Percentiles rank a stretch among this genome's conserved stretches.
These are phyloP conservation scores for Hirtodrosophila confusa DNA, from an alignment of 2,888 invertebrate genomes.

Conservation along the genomic window DNA sequence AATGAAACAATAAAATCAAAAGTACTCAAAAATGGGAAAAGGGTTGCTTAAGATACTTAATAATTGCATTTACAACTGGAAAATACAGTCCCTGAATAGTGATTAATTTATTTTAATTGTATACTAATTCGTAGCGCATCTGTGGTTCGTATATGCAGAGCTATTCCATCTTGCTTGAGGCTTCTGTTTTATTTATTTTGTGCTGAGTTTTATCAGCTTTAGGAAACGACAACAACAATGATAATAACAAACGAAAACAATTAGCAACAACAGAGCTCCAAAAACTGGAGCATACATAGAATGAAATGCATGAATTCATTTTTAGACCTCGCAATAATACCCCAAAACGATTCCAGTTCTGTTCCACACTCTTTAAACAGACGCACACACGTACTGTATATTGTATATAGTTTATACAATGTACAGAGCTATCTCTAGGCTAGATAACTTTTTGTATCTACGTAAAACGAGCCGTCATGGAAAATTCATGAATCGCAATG, in stretches of 20 bases:
- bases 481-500: constrained; percentile 58
- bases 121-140: no score
- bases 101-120: no score
- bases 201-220: constrained; percentile 58
- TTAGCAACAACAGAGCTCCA: constrained; percentile 55
- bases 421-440: constrained; percentile 23
- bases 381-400: background rate
- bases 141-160: background rate
- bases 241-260: constrained; percentile 63
- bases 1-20: no score
- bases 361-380: constrained; percentile 1
- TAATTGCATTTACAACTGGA: no score
- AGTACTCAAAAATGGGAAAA: no score
- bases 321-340: constrained; percentile 38
- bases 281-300: constrained; percentile 59
- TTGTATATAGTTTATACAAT: background rate
- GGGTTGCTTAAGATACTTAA: no score
- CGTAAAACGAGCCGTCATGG: constrained; percentile 57
- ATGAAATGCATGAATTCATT: constrained; percentile 38
- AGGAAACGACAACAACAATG: constrained; percentile 23
- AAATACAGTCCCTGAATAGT: no score
- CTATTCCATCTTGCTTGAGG: constrained; percentile 1
- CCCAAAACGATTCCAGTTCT: constrained; percentile 26
- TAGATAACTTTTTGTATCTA: constrained; percentile 46
- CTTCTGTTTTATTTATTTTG: constrained; percentile 18